These are phyloP conservation scores for Ornithoptera alexandrae DNA, from an alignment of 2,888 invertebrate genomes.

Conservation along the genomic window DNA sequence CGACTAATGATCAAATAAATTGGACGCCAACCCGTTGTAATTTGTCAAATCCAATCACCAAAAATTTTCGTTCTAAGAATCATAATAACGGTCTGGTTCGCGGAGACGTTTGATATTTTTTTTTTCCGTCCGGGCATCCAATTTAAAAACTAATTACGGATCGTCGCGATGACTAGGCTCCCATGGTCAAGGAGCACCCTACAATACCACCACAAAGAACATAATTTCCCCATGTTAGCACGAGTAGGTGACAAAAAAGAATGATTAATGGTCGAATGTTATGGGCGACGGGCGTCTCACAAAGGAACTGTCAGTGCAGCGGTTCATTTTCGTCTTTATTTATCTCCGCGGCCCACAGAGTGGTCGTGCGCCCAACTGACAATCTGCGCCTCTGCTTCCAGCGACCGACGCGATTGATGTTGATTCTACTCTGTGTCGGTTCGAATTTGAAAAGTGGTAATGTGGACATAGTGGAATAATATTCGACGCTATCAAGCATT, in stretches of 20 bases:
- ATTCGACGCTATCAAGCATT: constrained; percentile 50
- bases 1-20: constrained; percentile 58
- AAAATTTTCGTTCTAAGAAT: constrained; percentile 58
- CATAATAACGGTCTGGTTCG: constrained; percentile 61
- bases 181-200: constrained; percentile 65
- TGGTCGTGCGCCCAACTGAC: constrained; percentile 10
- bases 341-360: constrained; percentile 16
- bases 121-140: constrained; percentile 57
- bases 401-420: background rate
- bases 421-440: constrained; percentile 26
- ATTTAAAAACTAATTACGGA: constrained; percentile 78
- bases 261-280: constrained; percentile 68
- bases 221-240: constrained; percentile 74
- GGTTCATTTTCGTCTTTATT: constrained; percentile 27
- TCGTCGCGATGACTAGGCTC: constrained; percentile 66
- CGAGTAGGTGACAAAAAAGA: constrained; percentile 71
- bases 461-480: constrained; percentile 49
- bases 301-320: constrained; percentile 60
- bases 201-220: constrained; percentile 64
- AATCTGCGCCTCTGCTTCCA: constrained; percentile 16
- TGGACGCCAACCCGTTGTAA: constrained; percentile 56
- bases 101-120: constrained; percentile 69
- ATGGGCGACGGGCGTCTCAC: constrained; percentile 53
- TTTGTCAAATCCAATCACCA: constrained; percentile 75
- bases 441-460: constrained; percentile 33